phyloP scores from a whole-genome alignment of 2,113 vertebrate genomes.

The Amblyopsis rosae region DNA sequence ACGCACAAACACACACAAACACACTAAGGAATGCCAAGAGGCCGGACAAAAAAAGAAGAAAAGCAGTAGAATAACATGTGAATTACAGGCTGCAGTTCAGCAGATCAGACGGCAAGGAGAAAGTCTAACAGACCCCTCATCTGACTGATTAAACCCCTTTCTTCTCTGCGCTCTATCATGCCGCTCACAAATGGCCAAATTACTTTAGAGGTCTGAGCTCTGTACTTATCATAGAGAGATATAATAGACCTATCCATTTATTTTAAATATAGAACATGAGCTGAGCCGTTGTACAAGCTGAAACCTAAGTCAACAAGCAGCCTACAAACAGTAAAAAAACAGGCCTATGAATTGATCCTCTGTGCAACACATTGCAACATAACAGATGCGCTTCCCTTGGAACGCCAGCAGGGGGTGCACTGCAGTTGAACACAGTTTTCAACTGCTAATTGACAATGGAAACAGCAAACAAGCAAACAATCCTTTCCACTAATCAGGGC shows the following conservation, averaged over 20 bases:
- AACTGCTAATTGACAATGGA: too few relatives aligned
- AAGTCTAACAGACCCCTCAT: slow-evolving; percentile 42
- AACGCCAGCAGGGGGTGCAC: too few relatives aligned
- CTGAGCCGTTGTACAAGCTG: slow-evolving; percentile 10
- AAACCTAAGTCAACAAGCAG: not conserved
- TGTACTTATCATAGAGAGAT: slow-evolving; percentile 12
- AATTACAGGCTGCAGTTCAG: slow-evolving; percentile 47
- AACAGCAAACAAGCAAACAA: too few relatives aligned
- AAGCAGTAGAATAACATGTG: slow-evolving; percentile 30
- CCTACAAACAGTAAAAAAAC: too few relatives aligned
- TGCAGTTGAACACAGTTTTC: too few relatives aligned
- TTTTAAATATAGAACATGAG: not conserved
- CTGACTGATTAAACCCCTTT: slow-evolving; percentile 32
- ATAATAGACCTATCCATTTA: not conserved
- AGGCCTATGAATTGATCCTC: too few relatives aligned
- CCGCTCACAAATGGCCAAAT: slow-evolving; percentile 28
- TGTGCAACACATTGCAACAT: too few relatives aligned
- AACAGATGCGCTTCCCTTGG: too few relatives aligned
- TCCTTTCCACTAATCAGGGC: too few relatives aligned
- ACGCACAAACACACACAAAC: slow-evolving; percentile 7
- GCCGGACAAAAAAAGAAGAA: slow-evolving; percentile 1
- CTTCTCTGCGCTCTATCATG: slow-evolving; percentile 9
- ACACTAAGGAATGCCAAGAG: not conserved
- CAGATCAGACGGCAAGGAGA: slow-evolving; percentile 45
- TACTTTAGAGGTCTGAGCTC: slow-evolving; percentile 15